phyloP scores from a whole-genome alignment of 2,888 invertebrate species.

The Ophion obscuratus region DNA sequence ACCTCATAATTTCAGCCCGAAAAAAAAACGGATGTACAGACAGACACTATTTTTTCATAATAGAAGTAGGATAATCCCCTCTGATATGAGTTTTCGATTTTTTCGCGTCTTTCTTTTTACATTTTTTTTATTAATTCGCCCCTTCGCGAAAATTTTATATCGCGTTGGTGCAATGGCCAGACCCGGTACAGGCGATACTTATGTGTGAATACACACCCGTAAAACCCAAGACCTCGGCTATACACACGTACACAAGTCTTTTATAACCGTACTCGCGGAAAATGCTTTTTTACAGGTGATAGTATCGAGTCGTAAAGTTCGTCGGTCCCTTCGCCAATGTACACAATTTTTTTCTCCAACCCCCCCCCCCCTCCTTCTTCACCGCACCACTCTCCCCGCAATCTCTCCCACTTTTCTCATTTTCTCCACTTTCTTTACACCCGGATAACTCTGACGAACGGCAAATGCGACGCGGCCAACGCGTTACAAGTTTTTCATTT shows the following conservation, averaged over 20 bases:
- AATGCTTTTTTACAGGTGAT: slow-evolving; percentile 49
- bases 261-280: slow-evolving; percentile 41
- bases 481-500: slow-evolving; percentile 33
- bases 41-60: no score
- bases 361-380: background rate
- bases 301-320: slow-evolving; percentile 51
- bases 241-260: slow-evolving; percentile 22
- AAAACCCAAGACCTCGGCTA: background rate
- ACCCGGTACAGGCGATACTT: background rate
- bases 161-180: background rate
- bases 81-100: no score
- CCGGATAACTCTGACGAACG: slow-evolving; percentile 25
- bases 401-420: slow-evolving; percentile 6
- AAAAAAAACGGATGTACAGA: no score
- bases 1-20: no score
- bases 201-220: background rate
- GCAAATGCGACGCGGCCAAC: background rate
- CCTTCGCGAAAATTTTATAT: background rate
- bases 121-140: background rate
- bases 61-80: no score
- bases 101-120: no score
- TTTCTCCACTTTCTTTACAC: slow-evolving; percentile 29
- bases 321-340: slow-evolving; percentile 23
- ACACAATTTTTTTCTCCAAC: slow-evolving; percentile 5
- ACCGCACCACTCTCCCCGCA: background rate